Evolutionary conservation across 2,888 invertebrate species (phyloP), one percentile per base, ranked within the genome.

Genomic region (Epinotia bilunana): DNA sequence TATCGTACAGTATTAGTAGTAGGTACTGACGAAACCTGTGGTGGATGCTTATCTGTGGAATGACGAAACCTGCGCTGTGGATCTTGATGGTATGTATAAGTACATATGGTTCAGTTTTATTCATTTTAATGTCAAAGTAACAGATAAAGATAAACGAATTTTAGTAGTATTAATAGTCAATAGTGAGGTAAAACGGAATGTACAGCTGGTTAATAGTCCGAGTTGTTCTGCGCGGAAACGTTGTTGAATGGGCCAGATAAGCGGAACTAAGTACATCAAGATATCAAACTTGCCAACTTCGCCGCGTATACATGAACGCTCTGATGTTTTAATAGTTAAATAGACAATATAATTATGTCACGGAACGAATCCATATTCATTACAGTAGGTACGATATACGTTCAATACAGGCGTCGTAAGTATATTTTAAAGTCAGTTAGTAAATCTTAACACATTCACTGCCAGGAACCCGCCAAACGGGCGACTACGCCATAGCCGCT

Each of bases 231-330:
- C 83, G 83, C 84, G 79, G 84, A 84, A 85, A 86, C 87, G 86
- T 86, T 85, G 81, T 83, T 78, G 77, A 78, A 77, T 79, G 79
- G 77, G 79, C 83, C 82, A 82, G 87, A 88, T 88, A 90, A 64
- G 58, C 68, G 83, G 78, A 86, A 86, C 87, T 85, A 69, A 46
- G 58, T 46, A 85, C 85, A 86, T 87, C 87, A 86, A 86, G 88
- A 89, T 88, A 89, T 81, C 85, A 82, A 83, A 86, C 89, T 88
- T 85, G 78, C 79, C 74, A 88, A 89, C 85, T 88, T 86, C 82
- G 83, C 78, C 79, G 79, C 79, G 77, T 33, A 20, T 63, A 39
- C 58, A 57, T 43, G 49, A 39, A 60, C 46, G 28, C 64, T 64
- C 39, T 58, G 33, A 7, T 53, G 7, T 63, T 63, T 11, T 18